These are phyloP conservation scores for Peucedramus taeniatus DNA, from an alignment of 2,113 vertebrate species.

Conservation along the genomic window DNA sequence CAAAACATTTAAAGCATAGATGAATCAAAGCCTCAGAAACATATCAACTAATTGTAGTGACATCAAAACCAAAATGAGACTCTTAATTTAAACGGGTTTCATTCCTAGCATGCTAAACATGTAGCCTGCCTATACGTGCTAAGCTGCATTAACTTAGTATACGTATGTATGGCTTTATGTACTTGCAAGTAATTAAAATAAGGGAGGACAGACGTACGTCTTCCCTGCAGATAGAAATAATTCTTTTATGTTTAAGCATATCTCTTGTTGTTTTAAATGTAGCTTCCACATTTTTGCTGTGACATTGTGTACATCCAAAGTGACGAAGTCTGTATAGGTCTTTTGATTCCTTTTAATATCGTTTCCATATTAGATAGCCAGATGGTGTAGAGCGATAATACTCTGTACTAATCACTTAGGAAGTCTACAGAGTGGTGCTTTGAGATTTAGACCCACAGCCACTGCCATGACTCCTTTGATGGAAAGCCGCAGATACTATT, in stretches of 20 bases:
- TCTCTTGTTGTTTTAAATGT: neutral
- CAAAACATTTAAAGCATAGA: slow-evolving; percentile 5
- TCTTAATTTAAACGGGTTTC: slow-evolving; percentile 22
- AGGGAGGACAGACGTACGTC: fast-evolving
- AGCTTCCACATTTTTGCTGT: neutral
- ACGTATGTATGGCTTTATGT: neutral
- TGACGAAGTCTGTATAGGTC: neutral
- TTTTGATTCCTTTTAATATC: slow-evolving; percentile 60
- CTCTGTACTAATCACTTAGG: slow-evolving; percentile 70
- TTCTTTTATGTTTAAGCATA: neutral
- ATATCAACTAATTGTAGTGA: slow-evolving; percentile 7
- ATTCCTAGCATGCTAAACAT: slow-evolving; percentile 6
- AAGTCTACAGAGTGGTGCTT: slow-evolving; percentile 60
- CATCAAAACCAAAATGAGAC: neutral
- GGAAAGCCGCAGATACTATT: neutral
- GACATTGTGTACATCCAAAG: neutral
- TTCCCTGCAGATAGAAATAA: neutral
- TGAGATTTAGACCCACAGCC: slow-evolving; percentile 58
- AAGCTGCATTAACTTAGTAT: neutral
- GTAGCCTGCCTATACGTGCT: neutral
- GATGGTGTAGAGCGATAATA: slow-evolving; percentile 73
- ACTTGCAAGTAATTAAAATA: neutral
- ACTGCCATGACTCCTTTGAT: slow-evolving; percentile 29
- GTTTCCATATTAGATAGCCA: slow-evolving; percentile 66
- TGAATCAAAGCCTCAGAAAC: slow-evolving; percentile 32